Base-by-base conservation (phyloP, 2,113 vertebrate species). In the Ploceus nigricollis region DNA sequence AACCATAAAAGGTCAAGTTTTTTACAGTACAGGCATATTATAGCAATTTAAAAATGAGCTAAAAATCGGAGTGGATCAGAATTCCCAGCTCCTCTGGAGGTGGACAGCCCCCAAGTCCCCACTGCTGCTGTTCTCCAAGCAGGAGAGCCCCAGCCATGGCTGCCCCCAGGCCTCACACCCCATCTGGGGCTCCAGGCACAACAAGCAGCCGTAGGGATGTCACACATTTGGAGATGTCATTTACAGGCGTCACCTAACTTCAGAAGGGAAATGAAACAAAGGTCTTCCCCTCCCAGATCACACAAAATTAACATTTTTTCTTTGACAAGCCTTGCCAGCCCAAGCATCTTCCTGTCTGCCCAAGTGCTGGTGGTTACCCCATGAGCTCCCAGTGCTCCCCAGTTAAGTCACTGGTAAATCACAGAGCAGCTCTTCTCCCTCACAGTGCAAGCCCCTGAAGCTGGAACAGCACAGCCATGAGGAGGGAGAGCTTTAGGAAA, bases 71-170 rank as follows among this genome's bases (percentile, higher is more conserved):
- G 33, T 6, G 42, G 16, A 70, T 30, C 33, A 33, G 82, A 66
- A 63, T 33, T 71, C 39, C 35, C 31, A 68, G 35, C 27, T 42
- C 44, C 54, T 69, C 33, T 22, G 53, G 58, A 11, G 33, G 5
- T 4, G 3, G 6, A 19, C 16, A 31, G 3, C 3, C 21, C 44
- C 45, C 2, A 2, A 27, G 31, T 31, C 50, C 37, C 13, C 22
- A 0, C 25, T 60, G 58, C 60, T 81, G 54, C 35, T 0, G 0
- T 6, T 48, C 56, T 42, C 72, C 0, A 1, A 75, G 47, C 42
- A 30, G 76, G 15, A 76, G 8, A 83, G 13, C 39, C 40, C 17
- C 8, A 1, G 35, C 11, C 25, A 56, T 2, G 0, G 84, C 44
- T 47, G 14, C 21, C 35, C 1, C 1, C 39, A 17, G 2, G 60